These are phyloP conservation scores for Spheniscus mendiculus DNA, from an alignment of 2,113 vertebrate species.

Conservation along the genomic window DNA sequence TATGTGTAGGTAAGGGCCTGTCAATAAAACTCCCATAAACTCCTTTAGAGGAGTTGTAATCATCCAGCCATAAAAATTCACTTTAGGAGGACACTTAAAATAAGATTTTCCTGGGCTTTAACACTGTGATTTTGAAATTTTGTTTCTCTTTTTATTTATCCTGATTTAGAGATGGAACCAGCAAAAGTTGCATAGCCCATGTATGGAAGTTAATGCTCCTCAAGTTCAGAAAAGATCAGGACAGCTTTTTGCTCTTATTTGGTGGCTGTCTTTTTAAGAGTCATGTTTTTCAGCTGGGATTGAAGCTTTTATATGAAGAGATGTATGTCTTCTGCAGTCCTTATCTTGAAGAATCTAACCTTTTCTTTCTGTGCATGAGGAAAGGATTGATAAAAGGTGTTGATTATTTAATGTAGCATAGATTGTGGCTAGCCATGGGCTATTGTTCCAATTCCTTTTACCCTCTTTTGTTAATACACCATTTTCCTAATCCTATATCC, in stretches of 20 bases:
- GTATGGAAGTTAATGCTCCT: not conserved
- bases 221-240: not conserved
- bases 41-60: not conserved
- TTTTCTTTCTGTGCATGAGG: not conserved
- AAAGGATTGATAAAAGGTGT: not conserved
- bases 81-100: not conserved
- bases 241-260: not conserved
- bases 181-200: not conserved
- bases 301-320: not conserved
- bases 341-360: not conserved
- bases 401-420: not conserved
- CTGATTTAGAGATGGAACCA: not conserved
- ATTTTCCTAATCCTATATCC: not conserved
- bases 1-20: not conserved
- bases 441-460: not conserved
- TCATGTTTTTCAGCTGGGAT: not conserved
- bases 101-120: not conserved
- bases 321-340: not conserved
- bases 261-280: not conserved
- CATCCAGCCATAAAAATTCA: not conserved
- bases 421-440: not conserved
- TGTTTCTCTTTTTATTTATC: not conserved
- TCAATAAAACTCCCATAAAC: not conserved
- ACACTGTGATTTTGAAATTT: not conserved
- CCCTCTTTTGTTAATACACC: not conserved